Conservation (phyloP, 1,140 invertebrate genomes). For the Cydia pomonella region DNA sequence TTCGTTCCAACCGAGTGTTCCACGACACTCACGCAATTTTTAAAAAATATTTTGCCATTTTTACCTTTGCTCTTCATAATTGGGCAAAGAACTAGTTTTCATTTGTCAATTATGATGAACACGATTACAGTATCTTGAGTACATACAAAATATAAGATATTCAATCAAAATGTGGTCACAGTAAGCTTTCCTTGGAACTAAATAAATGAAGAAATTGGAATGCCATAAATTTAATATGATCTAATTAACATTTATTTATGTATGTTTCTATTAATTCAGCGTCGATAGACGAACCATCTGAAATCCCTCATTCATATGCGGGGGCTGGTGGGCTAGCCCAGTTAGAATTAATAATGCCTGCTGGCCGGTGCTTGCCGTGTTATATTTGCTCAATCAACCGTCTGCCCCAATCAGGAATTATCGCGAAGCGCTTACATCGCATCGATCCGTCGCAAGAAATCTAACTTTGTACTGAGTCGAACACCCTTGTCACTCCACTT, state of each 20-base stretch:
- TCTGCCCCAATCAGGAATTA: conserved; percentile 33
- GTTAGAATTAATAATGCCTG: conserved; percentile 63
- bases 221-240: neutral
- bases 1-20: too few species aligned
- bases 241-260: conserved; percentile 15
- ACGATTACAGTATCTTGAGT: too few species aligned
- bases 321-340: conserved; percentile 43
- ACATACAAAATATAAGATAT: too few species aligned
- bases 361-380: conserved; percentile 34
- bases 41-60: too few species aligned
- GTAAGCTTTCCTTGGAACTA: too few species aligned
- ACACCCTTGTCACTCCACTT: neutral
- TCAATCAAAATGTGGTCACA: too few species aligned
- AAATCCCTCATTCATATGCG: conserved; percentile 70
- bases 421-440: conserved; percentile 24
- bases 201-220: too few species aligned
- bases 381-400: conserved; percentile 34
- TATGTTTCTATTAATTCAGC: conserved; percentile 54
- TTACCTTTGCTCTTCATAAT: too few species aligned
- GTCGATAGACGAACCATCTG: conserved; percentile 58
- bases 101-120: too few species aligned
- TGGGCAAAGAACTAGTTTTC: too few species aligned
- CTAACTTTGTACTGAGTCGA: neutral
- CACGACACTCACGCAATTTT: too few species aligned
- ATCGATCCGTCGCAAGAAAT: conserved; percentile 11